Percentiles rank a stretch among this genome's conserved stretches.
These are phyloP conservation scores for Pharmacophagus antenor DNA, from an alignment of 2,888 invertebrate species.

Conservation along the genomic window DNA sequence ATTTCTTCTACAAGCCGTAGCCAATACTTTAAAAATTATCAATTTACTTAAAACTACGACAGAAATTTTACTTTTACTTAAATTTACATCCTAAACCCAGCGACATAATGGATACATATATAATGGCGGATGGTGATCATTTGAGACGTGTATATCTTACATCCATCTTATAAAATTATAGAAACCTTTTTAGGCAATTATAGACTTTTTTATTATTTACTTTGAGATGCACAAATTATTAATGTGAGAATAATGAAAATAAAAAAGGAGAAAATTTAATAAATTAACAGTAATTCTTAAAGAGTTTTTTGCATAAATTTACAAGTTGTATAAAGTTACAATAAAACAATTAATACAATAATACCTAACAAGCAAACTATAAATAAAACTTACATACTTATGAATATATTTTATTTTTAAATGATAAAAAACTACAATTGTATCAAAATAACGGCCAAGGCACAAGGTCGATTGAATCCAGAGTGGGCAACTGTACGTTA, in stretches of 20 bases:
- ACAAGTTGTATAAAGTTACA: too few species aligned
- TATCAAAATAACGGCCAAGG: conserved; percentile 42
- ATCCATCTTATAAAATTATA: not conserved
- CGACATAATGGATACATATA: not conserved
- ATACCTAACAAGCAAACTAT: too few species aligned
- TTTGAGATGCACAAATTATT: too few species aligned
- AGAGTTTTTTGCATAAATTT: too few species aligned
- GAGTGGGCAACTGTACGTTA: conserved; percentile 49
- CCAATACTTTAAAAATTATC: not conserved
- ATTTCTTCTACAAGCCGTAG: not conserved
- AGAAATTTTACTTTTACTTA: not conserved
- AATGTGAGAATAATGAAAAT: too few species aligned
- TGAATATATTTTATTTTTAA: not conserved
- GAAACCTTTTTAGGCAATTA: not conserved
- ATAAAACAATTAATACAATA: too few species aligned
- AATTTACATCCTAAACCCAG: not conserved
- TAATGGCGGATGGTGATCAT: not conserved
- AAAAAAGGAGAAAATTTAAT: too few species aligned
- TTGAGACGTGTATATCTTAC: not conserved
- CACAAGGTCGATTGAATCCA: conserved; percentile 46
- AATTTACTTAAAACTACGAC: not conserved
- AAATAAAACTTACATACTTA: not conserved
- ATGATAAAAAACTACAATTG: conserved; percentile 28
- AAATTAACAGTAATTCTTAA: too few species aligned
- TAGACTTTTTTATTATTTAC: too few species aligned